A percentile compares a stretch with the other conserved stretches of the same genome.
Evolutionary conservation across 2,113 vertebrate species (phyloP).

Genomic region (Trachemys scripta): DNA sequence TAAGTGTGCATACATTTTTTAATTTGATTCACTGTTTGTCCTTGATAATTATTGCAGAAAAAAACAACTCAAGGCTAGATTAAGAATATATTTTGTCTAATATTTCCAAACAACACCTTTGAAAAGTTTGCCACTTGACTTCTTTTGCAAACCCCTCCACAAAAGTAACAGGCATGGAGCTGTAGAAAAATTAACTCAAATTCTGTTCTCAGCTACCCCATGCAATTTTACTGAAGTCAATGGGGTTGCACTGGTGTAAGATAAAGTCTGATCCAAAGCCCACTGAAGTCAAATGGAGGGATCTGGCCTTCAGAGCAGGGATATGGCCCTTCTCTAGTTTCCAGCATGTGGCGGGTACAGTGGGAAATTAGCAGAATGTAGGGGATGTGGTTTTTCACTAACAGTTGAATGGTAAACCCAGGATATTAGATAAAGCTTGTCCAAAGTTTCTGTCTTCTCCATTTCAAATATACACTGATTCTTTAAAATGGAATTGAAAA

Average conservation of each 20-base stretch:
- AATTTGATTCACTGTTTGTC: neutral
- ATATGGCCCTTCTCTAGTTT: rapidly evolving
- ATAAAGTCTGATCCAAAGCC: neutral
- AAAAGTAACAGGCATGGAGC: rapidly evolving
- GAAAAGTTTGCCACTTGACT: neutral
- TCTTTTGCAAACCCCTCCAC: neutral
- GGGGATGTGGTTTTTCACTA: neutral
- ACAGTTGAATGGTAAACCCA: neutral
- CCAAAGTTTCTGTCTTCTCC: neutral
- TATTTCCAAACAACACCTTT: neutral
- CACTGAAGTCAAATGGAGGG: neutral
- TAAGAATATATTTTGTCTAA: neutral
- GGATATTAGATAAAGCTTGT: neutral
- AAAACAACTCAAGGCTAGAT: neutral
- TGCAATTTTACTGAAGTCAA: neutral
- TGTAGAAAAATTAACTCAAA: neutral
- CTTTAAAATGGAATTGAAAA: neutral
- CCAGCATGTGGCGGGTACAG: neutral
- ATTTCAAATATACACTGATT: neutral
- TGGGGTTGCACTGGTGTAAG: neutral
- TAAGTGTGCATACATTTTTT: neutral
- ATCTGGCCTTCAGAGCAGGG: neutral
- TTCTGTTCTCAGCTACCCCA: neutral
- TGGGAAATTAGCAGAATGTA: neutral
- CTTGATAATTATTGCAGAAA: neutral